These are phyloP conservation scores for Brachionus paranguensis DNA, from an alignment of 1,140 invertebrate genomes.

Conservation along the genomic window DNA sequence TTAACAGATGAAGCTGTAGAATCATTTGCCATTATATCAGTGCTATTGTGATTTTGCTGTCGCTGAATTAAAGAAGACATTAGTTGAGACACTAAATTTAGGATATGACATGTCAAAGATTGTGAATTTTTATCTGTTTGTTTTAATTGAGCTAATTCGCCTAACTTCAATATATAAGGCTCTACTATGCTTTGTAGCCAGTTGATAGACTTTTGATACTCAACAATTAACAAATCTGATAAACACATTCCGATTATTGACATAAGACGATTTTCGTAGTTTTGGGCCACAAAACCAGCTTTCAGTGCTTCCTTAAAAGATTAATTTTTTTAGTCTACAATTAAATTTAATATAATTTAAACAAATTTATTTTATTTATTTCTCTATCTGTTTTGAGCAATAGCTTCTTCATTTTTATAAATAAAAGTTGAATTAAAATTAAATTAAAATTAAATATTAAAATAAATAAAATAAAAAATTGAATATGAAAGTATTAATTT, in stretches of 20 bases:
- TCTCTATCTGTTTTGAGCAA: too few species aligned
- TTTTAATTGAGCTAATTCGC: conserved; percentile 9
- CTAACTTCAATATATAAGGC: conserved; percentile 5
- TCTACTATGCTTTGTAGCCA: conserved; percentile 26
- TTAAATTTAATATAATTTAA: too few species aligned
- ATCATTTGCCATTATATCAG: conserved; percentile 6
- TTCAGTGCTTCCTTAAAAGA: conserved; percentile 11
- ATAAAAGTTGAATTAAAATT: too few species aligned
- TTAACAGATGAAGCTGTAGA: conserved; percentile 13
- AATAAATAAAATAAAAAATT: too few species aligned
- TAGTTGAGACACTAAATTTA: conserved; percentile 20
- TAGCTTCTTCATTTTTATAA: too few species aligned
- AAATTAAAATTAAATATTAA: too few species aligned
- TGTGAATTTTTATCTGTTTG: conserved; percentile 34
- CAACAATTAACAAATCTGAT: conserved; percentile 21
- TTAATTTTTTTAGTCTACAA: not conserved
- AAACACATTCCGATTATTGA: conserved; percentile 37
- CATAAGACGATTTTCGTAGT: conserved; percentile 33
- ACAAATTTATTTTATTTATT: too few species aligned
- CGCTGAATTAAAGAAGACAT: conserved; percentile 37
- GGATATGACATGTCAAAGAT: conserved; percentile 4
- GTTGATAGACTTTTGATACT: not conserved
- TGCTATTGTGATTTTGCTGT: conserved; percentile 16
- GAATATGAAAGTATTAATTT: too few species aligned
- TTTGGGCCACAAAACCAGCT: conserved; percentile 1